Percentiles rank a stretch among this genome's conserved stretches.
These are phyloP conservation scores for Actinia tenebrosa DNA, from an alignment of 64 coral and sea anemone species.

Conservation along the genomic window DNA sequence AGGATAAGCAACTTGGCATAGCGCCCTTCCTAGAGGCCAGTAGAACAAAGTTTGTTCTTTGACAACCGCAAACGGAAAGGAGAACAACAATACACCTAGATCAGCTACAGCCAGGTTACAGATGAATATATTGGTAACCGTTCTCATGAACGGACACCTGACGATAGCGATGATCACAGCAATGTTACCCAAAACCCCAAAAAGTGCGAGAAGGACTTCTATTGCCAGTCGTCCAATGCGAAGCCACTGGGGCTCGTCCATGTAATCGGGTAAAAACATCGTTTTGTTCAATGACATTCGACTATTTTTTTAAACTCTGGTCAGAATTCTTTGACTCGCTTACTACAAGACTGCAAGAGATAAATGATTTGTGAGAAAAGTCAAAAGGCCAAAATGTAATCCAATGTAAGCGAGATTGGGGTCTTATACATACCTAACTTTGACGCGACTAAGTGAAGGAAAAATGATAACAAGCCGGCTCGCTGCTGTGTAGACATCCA, in stretches of 20 bases:
- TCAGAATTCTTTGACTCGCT: not conserved
- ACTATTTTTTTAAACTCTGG: not conserved
- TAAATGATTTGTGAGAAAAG: not conserved
- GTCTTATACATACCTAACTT: not conserved
- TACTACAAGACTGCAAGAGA: not conserved
- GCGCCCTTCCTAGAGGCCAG: constrained; percentile 59
- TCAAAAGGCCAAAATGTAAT: not conserved
- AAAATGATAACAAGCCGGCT: not conserved
- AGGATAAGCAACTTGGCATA: constrained; percentile 55
- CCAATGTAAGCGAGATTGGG: not conserved
- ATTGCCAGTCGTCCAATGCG: constrained; percentile 34
- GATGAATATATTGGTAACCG: constrained; percentile 57
- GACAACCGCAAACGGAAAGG: constrained; percentile 65
- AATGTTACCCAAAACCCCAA: constrained; percentile 60
- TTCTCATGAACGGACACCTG: constrained; percentile 41
- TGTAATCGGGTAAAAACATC: constrained; percentile 3
- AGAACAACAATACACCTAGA: constrained; percentile 54
- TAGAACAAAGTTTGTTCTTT: constrained; percentile 36
- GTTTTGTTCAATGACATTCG: not conserved
- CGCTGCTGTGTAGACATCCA: not conserved
- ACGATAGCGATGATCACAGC: constrained; percentile 53
- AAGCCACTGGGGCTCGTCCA: constrained; percentile 30
- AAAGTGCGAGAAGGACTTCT: constrained; percentile 44
- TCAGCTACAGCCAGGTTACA: constrained; percentile 76
- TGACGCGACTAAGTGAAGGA: not conserved